phyloP scores from a whole-genome alignment of 2,797 vertebrate species.

The Rhodeus uyekii region DNA sequence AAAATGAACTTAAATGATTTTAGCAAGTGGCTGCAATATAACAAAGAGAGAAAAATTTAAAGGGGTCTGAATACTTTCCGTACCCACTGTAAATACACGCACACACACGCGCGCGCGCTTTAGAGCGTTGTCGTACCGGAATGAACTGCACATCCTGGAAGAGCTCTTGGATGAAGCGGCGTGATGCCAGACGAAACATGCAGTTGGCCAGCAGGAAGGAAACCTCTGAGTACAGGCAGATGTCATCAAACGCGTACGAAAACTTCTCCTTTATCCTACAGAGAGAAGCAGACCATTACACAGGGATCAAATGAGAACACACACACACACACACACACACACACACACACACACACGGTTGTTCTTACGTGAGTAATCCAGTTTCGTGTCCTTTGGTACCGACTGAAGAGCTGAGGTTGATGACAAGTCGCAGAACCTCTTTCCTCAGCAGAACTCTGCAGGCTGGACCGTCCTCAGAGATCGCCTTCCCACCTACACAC shows the following conservation, averaged over 20 bases:
- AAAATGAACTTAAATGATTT: too few relatives aligned
- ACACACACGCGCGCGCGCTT: too few relatives aligned
- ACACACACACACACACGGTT: background rate
- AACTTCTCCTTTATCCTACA: conserved; percentile 88
- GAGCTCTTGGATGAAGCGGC: conserved; percentile 87
- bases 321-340: background rate
- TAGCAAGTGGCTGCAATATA: too few relatives aligned
- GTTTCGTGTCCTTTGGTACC: conserved; percentile 88
- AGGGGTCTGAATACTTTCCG: too few relatives aligned
- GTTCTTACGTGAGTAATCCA: conserved; percentile 86
- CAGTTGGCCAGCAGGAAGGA: conserved; percentile 84
- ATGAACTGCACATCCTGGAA: conserved; percentile 88
- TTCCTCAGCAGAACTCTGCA: conserved; percentile 84
- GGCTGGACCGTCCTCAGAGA: conserved; percentile 83
- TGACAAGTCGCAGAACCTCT: conserved; percentile 84
- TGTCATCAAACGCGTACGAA: conserved; percentile 85
- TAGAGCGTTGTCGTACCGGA: conserved; percentile 68
- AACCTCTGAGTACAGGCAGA: conserved; percentile 88
- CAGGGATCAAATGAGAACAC: background rate
- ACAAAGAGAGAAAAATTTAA: too few relatives aligned
- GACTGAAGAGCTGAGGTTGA: conserved; percentile 87
- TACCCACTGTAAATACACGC: too few relatives aligned
- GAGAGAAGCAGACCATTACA: background rate
- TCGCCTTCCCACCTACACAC: conserved; percentile 79
- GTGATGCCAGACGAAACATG: conserved; percentile 82